phyloP scores from a whole-genome alignment of 2,797 vertebrate genomes.

The Crypturellus tataupa region DNA sequence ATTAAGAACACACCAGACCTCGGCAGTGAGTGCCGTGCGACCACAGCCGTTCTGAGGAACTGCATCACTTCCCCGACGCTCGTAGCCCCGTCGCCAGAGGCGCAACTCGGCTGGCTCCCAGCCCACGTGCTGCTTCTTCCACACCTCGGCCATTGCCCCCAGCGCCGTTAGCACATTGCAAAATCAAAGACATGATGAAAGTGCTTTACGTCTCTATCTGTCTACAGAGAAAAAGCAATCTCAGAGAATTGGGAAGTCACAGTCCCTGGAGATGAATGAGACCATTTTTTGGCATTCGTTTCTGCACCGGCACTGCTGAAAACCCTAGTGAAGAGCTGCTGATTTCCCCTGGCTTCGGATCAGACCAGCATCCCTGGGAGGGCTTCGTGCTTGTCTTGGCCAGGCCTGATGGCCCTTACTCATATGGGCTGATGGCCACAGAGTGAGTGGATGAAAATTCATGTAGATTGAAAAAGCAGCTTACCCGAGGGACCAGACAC shows the following conservation, averaged over 20 bases:
- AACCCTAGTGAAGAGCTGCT: not conserved
- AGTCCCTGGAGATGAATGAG: not conserved
- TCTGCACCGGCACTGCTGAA: not conserved
- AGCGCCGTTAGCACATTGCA: not conserved
- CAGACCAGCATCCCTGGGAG: not conserved
- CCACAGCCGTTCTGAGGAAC: conserved; percentile 17
- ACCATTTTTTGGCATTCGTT: not conserved
- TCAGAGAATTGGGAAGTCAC: not conserved
- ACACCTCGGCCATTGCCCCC: not conserved
- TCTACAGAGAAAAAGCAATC: not conserved
- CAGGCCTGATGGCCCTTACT: not conserved
- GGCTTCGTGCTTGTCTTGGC: not conserved
- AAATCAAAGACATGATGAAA: not conserved
- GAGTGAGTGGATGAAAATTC: not conserved
- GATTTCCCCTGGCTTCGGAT: not conserved
- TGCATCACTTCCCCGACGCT: not conserved
- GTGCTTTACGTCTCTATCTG: not conserved
- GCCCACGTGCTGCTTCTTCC: not conserved
- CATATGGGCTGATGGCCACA: not conserved
- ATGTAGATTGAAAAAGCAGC: not conserved
- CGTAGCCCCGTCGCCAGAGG: not conserved
- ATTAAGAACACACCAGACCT: not conserved
- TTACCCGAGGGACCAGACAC: not conserved
- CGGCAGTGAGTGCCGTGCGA: not conserved
- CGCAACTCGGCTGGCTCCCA: accelerated